A percentile compares a stretch with the other conserved stretches of the same genome.
Conservation (phyloP, 2,113 vertebrate genomes). For the Solenodon paradoxus region DNA sequence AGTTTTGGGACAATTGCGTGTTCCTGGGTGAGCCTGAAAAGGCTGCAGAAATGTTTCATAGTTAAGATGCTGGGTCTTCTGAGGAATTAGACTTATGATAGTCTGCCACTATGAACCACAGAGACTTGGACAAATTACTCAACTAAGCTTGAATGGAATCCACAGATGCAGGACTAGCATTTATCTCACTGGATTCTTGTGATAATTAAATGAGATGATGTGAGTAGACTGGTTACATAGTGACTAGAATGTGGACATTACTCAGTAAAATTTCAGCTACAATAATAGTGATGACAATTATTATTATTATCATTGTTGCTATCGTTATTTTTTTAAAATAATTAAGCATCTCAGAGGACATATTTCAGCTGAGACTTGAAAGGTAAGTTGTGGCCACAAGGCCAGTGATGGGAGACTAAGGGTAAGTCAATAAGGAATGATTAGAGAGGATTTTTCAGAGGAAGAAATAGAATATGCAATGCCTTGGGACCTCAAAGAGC, state of each 20-base stretch:
- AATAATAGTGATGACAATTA: too few relatives aligned
- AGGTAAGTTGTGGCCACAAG: background rate
- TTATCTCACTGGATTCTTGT: background rate
- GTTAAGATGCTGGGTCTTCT: background rate
- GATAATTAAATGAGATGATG: background rate
- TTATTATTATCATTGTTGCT: background rate
- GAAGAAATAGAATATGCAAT: background rate
- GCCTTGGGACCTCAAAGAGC: background rate
- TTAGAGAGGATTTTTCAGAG: background rate
- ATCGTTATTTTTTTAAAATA: background rate
- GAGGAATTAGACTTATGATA: background rate
- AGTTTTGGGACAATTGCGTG: background rate
- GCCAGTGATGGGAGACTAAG: rapidly evolving
- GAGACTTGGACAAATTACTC: background rate
- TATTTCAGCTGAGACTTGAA: background rate
- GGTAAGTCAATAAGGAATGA: rapidly evolving
- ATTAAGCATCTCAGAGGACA: background rate
- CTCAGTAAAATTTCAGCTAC: too few relatives aligned
- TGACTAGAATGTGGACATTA: background rate
- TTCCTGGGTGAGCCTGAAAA: background rate
- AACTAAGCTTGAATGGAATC: background rate
- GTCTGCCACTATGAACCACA: background rate
- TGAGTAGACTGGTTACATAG: background rate
- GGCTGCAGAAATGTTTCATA: background rate
- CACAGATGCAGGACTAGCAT: background rate